Conservation (phyloP, 2,797 vertebrate species). For the Pipistrellus pygmaeus region DNA sequence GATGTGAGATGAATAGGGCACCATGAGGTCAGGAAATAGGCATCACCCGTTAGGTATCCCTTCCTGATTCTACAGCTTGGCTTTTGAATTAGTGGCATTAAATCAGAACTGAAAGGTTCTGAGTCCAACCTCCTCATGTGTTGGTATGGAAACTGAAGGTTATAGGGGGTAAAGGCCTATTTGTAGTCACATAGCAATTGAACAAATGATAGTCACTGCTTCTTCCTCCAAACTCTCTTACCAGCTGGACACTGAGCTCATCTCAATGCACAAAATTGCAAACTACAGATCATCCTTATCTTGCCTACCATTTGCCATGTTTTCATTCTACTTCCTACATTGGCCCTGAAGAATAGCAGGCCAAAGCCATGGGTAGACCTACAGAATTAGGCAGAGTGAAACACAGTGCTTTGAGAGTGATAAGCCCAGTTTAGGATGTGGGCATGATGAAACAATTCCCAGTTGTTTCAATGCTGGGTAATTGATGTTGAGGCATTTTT, state of each 20-base stretch:
- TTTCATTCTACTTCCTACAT: conserved; percentile 46
- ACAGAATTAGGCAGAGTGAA: conserved; percentile 60
- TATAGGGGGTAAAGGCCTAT: background rate
- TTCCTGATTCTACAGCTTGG: background rate
- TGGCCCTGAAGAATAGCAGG: background rate
- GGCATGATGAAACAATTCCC: conserved; percentile 77
- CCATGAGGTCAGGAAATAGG: conserved; percentile 5
- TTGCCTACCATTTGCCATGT: conserved; percentile 18
- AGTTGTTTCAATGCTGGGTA: conserved; percentile 68
- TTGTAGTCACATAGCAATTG: background rate
- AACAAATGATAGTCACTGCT: background rate
- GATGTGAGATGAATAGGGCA: conserved; percentile 39
- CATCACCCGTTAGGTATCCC: background rate
- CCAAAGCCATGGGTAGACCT: conserved; percentile 1
- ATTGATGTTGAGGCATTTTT: conserved; percentile 78
- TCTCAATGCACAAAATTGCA: conserved; percentile 34
- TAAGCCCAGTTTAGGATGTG: conserved; percentile 69
- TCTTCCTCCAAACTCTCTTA: background rate
- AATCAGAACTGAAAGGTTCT: conserved; percentile 4
- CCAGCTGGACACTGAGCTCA: background rate
- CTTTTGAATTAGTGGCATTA: conserved; percentile 18
- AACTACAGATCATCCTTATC: background rate
- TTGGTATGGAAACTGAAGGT: background rate
- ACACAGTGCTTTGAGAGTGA: conserved; percentile 49
- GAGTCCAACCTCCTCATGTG: background rate